Percentiles rank a stretch among this genome's conserved stretches.
Conservation (phyloP, 1,140 invertebrate species). For the Stenopsyche tienmushanensis region DNA sequence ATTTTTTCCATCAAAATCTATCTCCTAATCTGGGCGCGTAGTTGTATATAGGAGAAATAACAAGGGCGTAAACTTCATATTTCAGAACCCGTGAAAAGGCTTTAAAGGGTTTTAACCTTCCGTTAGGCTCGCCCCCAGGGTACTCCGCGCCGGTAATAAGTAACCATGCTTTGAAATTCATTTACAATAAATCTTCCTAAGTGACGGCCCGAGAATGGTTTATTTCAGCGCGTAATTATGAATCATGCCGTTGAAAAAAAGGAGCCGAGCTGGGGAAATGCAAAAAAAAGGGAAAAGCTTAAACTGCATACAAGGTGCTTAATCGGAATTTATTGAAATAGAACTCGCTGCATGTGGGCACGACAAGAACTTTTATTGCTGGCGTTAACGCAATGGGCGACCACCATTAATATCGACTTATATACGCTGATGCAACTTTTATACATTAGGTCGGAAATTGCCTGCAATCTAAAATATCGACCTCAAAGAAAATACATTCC, state of each 20-base stretch:
- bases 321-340: too few species aligned
- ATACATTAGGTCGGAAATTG: too few species aligned
- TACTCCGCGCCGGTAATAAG: constrained; percentile 7
- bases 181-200: constrained; percentile 26
- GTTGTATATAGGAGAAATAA: neutral
- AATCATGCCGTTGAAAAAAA: constrained; percentile 17
- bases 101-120: constrained; percentile 14
- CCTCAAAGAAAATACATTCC: too few species aligned
- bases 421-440: too few species aligned
- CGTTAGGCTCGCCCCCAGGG: neutral
- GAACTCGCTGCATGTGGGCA: too few species aligned
- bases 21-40: neutral
- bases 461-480: too few species aligned
- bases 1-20: neutral
- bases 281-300: neutral
- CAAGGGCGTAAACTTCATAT: constrained; percentile 13
- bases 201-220: constrained; percentile 18
- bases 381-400: too few species aligned
- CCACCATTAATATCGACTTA: too few species aligned
- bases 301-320: neutral
- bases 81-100: neutral
- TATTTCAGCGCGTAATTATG: constrained; percentile 27
- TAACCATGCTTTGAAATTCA: constrained; percentile 24
- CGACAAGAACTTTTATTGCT: too few species aligned
- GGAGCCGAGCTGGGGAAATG: neutral